A percentile compares a stretch with the other conserved stretches of the same genome.
phyloP scores from a whole-genome alignment of 1,140 invertebrate species.

The Diabrotica undecimpunctata region DNA sequence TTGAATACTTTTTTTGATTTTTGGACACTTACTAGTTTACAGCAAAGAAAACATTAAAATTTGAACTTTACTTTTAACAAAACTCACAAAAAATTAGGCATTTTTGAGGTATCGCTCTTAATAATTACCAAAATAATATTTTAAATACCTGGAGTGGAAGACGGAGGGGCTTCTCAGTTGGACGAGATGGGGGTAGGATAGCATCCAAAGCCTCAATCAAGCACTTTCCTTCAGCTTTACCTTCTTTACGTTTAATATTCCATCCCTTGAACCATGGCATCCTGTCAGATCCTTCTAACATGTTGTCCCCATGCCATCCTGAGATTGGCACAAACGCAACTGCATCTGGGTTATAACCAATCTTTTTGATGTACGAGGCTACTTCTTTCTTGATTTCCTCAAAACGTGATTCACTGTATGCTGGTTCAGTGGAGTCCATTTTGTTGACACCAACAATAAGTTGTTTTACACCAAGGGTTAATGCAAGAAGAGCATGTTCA shows the following conservation, averaged over 20 bases:
- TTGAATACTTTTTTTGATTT: too few relatives aligned
- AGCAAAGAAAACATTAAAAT: too few relatives aligned
- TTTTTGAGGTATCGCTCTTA: too few relatives aligned
- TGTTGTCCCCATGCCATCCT: slow-evolving; percentile 93
- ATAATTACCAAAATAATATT: slow-evolving; percentile 10
- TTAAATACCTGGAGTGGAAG: slow-evolving; percentile 71
- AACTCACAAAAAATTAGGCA: too few relatives aligned
- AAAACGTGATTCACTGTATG: slow-evolving; percentile 80
- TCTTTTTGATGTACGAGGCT: slow-evolving; percentile 88
- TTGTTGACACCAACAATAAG: slow-evolving; percentile 94
- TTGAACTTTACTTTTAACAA: too few relatives aligned
- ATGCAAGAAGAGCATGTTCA: slow-evolving; percentile 89
- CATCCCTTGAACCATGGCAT: slow-evolving; percentile 91
- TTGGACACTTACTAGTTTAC: too few relatives aligned
- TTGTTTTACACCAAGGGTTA: slow-evolving; percentile 92
- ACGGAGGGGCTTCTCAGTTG: slow-evolving; percentile 86
- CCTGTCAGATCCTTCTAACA: slow-evolving; percentile 78
- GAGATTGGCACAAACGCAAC: slow-evolving; percentile 93
- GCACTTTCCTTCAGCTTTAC: slow-evolving; percentile 78
- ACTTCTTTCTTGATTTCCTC: slow-evolving; percentile 93
- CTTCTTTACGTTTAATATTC: slow-evolving; percentile 80
- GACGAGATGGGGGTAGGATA: slow-evolving; percentile 79
- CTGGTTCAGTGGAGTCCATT: slow-evolving; percentile 92
- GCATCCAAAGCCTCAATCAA: slow-evolving; percentile 86
- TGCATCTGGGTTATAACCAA: slow-evolving; percentile 87